phyloP scores from a whole-genome alignment of 2,797 vertebrate genomes.

The Euphonia xanthogaster region DNA sequence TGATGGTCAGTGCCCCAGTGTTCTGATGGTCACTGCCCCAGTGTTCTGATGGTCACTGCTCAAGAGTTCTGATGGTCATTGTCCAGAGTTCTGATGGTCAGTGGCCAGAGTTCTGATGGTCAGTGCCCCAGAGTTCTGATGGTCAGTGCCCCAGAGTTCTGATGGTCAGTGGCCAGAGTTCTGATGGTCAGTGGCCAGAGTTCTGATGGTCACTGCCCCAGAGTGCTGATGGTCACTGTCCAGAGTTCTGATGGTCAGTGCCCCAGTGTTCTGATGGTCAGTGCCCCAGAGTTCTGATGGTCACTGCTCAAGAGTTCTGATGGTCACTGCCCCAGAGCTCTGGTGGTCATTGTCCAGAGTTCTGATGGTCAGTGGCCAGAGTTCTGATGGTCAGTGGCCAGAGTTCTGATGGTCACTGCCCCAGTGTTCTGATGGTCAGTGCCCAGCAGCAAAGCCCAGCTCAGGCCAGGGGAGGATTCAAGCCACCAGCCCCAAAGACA shows the following conservation, averaged over 20 bases:
- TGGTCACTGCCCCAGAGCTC: not conserved
- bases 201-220: not conserved
- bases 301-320: fast-evolving
- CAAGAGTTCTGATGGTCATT: not conserved
- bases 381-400: not conserved
- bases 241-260: not conserved
- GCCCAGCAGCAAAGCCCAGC: not conserved
- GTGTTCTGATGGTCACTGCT: not conserved
- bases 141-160: fast-evolving
- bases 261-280: not conserved
- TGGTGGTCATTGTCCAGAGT: not conserved
- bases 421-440: not conserved
- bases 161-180: not conserved
- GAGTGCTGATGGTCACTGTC: fast-evolving
- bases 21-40: not conserved
- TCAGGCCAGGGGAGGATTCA: not conserved
- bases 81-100: not conserved
- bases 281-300: fast-evolving
- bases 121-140: fast-evolving
- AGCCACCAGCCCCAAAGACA: not conserved
- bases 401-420: not conserved
- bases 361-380: not conserved
- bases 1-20: not conserved
- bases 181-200: not conserved
- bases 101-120: fast-evolving